Evolutionary conservation across 2,113 vertebrate species (phyloP).

Genomic region (Bubalus kerabau): DNA sequence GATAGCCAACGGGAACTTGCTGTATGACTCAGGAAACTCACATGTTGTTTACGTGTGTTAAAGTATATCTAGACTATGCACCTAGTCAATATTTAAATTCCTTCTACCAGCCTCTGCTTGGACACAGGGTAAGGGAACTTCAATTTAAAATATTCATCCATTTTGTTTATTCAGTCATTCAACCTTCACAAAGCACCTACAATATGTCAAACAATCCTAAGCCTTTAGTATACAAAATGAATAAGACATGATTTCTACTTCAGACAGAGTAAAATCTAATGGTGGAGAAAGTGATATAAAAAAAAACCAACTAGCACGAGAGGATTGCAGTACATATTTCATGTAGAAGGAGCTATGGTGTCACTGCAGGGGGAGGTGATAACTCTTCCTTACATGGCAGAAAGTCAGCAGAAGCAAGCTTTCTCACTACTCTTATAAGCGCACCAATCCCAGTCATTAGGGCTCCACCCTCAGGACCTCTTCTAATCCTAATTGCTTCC

Average conservation of each 20-base stretch:
- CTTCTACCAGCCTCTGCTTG: background rate
- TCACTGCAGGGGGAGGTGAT: background rate
- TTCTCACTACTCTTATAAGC: background rate
- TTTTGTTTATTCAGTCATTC: background rate
- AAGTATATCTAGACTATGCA: background rate
- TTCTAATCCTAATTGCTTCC: background rate
- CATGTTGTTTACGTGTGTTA: background rate
- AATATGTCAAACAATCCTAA: background rate
- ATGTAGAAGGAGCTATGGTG: background rate
- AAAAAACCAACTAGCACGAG: background rate
- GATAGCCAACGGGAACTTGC: background rate
- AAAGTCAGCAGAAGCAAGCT: background rate
- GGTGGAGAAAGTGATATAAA: background rate
- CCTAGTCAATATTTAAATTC: background rate
- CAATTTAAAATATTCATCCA: background rate
- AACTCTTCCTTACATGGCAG: background rate
- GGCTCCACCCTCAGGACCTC: background rate
- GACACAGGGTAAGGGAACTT: background rate
- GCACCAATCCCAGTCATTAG: background rate
- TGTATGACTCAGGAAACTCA: background rate
- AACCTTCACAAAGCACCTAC: background rate
- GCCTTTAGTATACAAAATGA: background rate
- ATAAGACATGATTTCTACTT: background rate
- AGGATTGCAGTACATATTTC: background rate
- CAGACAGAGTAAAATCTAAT: background rate